Evolutionary conservation across 2,888 invertebrate species (phyloP).

Genomic region (Steinernema carpocapsae): DNA sequence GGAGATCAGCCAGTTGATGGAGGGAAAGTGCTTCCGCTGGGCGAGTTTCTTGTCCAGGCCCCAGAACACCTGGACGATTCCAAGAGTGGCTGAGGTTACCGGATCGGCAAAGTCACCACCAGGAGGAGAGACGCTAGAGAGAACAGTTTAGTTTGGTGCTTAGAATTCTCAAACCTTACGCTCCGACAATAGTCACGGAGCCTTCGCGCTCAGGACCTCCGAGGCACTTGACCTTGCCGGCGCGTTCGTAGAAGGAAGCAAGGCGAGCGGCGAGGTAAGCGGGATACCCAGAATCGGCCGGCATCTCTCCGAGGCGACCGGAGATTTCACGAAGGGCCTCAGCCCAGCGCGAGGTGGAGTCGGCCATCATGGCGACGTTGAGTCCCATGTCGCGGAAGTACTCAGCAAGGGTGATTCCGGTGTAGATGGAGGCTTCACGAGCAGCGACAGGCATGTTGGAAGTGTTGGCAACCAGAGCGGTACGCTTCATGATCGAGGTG

Average conservation of each 20-base stretch:
- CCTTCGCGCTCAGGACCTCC: constrained; percentile 93
- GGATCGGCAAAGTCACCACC: constrained; percentile 99
- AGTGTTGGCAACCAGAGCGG: constrained; percentile 95
- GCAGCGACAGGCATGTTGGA: constrained; percentile 99
- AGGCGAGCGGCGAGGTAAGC: constrained; percentile 95
- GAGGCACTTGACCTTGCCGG: constrained; percentile 84
- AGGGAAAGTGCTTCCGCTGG: constrained; percentile 98
- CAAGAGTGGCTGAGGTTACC: constrained; percentile 94
- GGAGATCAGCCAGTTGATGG: constrained; percentile 98
- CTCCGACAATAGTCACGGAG: constrained; percentile 96
- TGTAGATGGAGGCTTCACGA: constrained; percentile 97
- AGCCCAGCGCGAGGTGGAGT: constrained; percentile 98
- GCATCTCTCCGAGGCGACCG: constrained; percentile 96
- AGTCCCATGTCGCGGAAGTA: constrained; percentile 96
- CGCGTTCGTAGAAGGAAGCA: constrained; percentile 95
- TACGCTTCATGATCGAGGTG: constrained; percentile 98
- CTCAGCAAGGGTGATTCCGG: constrained; percentile 96
- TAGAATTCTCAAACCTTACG: too few relatives aligned
- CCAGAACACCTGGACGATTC: constrained; percentile 79
- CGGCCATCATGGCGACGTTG: constrained; percentile 99
- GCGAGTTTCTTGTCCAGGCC: constrained; percentile 62
- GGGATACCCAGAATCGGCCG: constrained; percentile 92
- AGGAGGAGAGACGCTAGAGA: too few relatives aligned
- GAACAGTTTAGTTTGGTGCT: too few relatives aligned
- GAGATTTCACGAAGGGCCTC: constrained; percentile 98